phyloP scores from a whole-genome alignment of 2,888 invertebrate genomes.

The Sarcophaga caerulescens region DNA sequence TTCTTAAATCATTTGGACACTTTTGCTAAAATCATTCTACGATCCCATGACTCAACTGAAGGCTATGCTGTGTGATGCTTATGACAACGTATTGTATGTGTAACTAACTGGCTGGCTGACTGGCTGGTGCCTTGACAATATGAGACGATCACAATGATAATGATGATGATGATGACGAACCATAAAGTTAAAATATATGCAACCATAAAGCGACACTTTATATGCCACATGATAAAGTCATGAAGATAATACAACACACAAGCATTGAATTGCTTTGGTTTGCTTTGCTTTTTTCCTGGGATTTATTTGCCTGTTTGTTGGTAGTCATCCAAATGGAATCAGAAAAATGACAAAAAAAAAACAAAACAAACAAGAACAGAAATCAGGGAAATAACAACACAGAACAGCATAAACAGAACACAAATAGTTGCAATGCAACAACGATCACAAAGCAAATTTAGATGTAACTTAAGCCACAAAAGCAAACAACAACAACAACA shows the following conservation, averaged over 20 bases:
- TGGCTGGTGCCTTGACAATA: neutral
- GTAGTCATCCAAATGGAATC: slow-evolving; percentile 49
- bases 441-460: slow-evolving; percentile 68
- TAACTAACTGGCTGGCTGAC: no score
- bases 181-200: slow-evolving; percentile 67
- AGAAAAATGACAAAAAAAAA: slow-evolving; percentile 5
- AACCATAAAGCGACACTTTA: slow-evolving; percentile 68
- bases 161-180: slow-evolving; percentile 64
- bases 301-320: slow-evolving; percentile 4
- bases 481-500: neutral
- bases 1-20: slow-evolving; percentile 62
- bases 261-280: slow-evolving; percentile 49
- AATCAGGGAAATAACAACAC: slow-evolving; percentile 42
- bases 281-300: slow-evolving; percentile 13
- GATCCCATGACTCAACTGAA: slow-evolving; percentile 63
- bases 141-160: slow-evolving; percentile 31
- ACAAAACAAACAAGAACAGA: slow-evolving; percentile 17
- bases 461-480: slow-evolving; percentile 68
- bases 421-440: slow-evolving; percentile 25
- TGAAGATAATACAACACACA: slow-evolving; percentile 61
- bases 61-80: slow-evolving; percentile 29
- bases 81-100: slow-evolving; percentile 11
- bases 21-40: slow-evolving; percentile 39
- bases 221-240: slow-evolving; percentile 68
- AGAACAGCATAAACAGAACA: slow-evolving; percentile 4